These are phyloP conservation scores for Chunga burmeisteri DNA, from an alignment of 2,113 vertebrate genomes.

Conservation along the genomic window DNA sequence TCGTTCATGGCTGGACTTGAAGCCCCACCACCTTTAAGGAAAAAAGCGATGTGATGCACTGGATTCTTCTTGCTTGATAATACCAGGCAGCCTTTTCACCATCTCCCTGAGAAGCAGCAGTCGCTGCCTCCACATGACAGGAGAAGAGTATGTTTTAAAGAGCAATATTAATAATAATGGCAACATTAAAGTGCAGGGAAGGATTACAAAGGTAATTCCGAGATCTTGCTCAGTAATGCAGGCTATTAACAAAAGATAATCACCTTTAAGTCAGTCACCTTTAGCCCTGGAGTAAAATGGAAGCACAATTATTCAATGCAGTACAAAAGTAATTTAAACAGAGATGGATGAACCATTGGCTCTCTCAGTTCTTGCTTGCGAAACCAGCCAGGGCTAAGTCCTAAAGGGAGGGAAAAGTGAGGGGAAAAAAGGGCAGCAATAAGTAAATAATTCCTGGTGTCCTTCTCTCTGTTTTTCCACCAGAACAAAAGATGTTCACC, in stretches of 20 bases:
- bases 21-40: background rate
- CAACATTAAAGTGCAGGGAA: slow-evolving; percentile 62
- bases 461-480: background rate
- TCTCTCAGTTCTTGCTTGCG: background rate
- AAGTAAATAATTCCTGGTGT: background rate
- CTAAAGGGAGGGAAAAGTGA: background rate
- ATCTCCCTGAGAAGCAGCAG: background rate
- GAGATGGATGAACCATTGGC: slow-evolving; percentile 1
- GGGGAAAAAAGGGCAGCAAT: background rate
- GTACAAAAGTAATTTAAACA: slow-evolving; percentile 31
- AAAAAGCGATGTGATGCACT: accelerated
- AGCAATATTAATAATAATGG: slow-evolving; percentile 67
- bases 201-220: slow-evolving; percentile 48
- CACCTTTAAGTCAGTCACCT: slow-evolving; percentile 59
- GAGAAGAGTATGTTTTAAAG: slow-evolving; percentile 42
- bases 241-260: slow-evolving; percentile 70
- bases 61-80: background rate
- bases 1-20: background rate
- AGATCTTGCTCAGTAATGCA: slow-evolving; percentile 29
- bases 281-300: slow-evolving; percentile 44
- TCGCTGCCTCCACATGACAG: background rate
- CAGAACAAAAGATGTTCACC: accelerated
- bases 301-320: slow-evolving; percentile 36
- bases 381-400: background rate
- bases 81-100: background rate